Evolutionary conservation across 2,888 invertebrate genomes (phyloP), one percentile per base, ranked within the genome.

Genomic region (Atrina japonica): DNA sequence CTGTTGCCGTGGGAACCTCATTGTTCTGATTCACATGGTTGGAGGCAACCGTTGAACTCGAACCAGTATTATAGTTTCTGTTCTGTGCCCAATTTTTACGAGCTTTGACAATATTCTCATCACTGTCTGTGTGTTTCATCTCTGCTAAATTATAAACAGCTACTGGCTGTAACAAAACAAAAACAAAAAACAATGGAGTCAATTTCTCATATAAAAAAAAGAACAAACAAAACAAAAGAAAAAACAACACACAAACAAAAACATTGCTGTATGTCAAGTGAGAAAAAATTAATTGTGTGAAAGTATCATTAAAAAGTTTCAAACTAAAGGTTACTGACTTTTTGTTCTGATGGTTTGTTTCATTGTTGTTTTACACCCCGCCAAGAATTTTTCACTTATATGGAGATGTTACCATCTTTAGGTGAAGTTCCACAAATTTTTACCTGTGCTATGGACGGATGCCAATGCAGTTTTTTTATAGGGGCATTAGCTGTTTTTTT

Each of bases 71-170:
- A 18, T 27, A 43, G 16, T 49, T 29, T n/a, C 21, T 47, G 21
- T 30, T 49, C 18, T 30, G 29, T 2, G 55, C 23, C 23, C 58
- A 47, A 35, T 21, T 35, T 45, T 73, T 80, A 14, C 88, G 64
- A 6, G 84, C 80, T 52, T 76, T 70, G 27, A 71, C 74, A 16
- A 86, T 78, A n/a, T 61, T 76, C 14, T 68, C 52, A 59, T 87
- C 84, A 29, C 77, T 58, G 6, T 70, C 67, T 21, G 72, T 69
- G 56, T 78, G 83, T 63, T 83, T 86, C 85, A 88, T 85, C 21
- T 85, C 83, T 18, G 75, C 70, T 3, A 86, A 43, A 64, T 84
- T 80, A 70, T 80, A 83, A 5, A 72, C 75, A 55, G 77, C 72
- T 27, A 81, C 68, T 47, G 78, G 73, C 88, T 88, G 75, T 41